Evolutionary conservation across 2,888 invertebrate genomes (phyloP).

Genomic region (Sphaerophoria rueppellii): DNA sequence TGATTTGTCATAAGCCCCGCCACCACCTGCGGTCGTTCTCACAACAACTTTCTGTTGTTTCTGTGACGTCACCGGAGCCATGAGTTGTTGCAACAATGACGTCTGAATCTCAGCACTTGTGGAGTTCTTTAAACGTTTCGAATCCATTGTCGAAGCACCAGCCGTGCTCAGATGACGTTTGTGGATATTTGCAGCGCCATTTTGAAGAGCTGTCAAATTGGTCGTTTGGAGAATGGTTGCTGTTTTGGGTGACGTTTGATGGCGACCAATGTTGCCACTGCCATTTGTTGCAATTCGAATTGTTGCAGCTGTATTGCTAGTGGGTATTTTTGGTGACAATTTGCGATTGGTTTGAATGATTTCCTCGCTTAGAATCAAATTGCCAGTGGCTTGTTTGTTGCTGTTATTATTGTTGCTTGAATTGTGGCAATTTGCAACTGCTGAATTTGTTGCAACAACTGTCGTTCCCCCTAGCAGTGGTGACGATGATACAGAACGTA

Average conservation of each 20-base stretch:
- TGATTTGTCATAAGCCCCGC: conserved; percentile 75
- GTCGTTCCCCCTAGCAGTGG: conserved; percentile 40
- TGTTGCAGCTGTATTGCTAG: conserved; percentile 76
- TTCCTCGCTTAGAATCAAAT: conserved; percentile 65
- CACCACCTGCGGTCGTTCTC: conserved; percentile 76
- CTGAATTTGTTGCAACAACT: conserved; percentile 11
- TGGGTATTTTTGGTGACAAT: conserved; percentile 59
- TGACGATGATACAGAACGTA: conserved; percentile 54
- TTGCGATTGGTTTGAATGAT: conserved; percentile 65
- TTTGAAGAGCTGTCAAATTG: conserved; percentile 73
- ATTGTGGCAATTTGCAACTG: conserved; percentile 67
- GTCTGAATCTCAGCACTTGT: conserved; percentile 77
- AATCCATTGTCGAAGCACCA: conserved; percentile 75
- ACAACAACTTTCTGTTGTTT: conserved; percentile 75
- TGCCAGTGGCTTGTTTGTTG: conserved; percentile 62
- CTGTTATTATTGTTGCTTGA: conserved; percentile 43
- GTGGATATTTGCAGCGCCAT: conserved; percentile 72
- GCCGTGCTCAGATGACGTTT: conserved; percentile 78
- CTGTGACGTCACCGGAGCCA: conserved; percentile 82
- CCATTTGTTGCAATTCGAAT: conserved; percentile 76
- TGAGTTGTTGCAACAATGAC: conserved; percentile 85
- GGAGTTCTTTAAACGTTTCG: conserved; percentile 79
- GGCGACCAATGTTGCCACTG: conserved; percentile 67
- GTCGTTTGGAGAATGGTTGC: conserved; percentile 74
- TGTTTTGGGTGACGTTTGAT: conserved; percentile 64